These are phyloP conservation scores for Alethe diademata DNA, from an alignment of 2,113 vertebrate species.

Conservation along the genomic window DNA sequence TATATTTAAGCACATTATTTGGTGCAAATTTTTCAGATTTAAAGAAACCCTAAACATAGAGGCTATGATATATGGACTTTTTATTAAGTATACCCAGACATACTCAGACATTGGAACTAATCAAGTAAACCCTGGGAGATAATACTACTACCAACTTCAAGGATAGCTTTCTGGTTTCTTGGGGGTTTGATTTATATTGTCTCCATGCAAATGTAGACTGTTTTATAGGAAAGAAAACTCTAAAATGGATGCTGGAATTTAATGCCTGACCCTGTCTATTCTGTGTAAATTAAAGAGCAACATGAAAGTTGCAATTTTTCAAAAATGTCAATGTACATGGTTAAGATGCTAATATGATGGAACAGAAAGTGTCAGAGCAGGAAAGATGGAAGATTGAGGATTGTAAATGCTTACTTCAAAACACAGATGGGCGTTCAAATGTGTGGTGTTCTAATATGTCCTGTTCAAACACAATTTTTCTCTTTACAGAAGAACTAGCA, in stretches of 20 bases:
- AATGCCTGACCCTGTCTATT: neutral
- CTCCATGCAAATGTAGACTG: neutral
- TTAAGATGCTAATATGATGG: constrained; percentile 27
- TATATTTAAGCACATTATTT: neutral
- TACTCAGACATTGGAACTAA: neutral
- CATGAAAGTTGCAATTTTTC: neutral
- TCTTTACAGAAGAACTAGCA: neutral
- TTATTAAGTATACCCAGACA: neutral
- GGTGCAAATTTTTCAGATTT: neutral
- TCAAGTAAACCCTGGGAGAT: neutral
- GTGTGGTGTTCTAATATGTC: neutral
- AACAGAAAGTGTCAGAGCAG: neutral
- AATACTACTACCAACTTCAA: neutral
- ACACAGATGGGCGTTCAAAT: neutral
- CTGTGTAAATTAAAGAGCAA: neutral
- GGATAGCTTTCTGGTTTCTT: neutral
- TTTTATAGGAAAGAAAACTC: neutral
- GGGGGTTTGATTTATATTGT: neutral
- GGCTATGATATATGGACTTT: neutral
- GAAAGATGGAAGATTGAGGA: neutral
- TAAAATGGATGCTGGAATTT: neutral
- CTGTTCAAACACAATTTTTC: neutral
- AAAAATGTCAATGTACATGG: neutral
- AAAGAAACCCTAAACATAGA: neutral
- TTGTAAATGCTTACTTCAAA: neutral